These are phyloP conservation scores for Hyperopisus bebe DNA, from an alignment of 2,113 vertebrate genomes.

Conservation along the genomic window DNA sequence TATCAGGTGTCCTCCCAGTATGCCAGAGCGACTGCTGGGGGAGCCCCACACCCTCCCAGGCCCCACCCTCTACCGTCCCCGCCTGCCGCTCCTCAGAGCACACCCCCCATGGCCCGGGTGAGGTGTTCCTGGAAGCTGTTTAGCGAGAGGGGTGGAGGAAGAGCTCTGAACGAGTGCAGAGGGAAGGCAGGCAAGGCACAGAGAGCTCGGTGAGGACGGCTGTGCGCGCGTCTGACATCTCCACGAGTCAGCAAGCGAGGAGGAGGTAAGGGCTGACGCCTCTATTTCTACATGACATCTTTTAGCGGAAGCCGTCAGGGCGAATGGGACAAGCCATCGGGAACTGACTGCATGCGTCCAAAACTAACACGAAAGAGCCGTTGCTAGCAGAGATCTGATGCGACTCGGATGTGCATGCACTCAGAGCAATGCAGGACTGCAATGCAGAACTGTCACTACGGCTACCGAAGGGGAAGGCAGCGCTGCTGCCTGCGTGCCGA, in stretches of 20 bases:
- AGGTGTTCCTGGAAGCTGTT: not conserved
- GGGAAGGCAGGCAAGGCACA: not conserved
- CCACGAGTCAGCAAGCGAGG: not conserved
- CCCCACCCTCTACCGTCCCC: not conserved
- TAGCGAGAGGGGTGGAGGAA: not conserved
- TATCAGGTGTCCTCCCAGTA: not conserved
- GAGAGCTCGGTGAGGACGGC: not conserved
- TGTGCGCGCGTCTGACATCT: not conserved
- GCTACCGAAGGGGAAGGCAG: not conserved
- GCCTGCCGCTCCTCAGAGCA: not conserved
- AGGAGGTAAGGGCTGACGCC: not conserved
- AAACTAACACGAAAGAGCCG: not conserved
- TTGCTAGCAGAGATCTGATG: not conserved
- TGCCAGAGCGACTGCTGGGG: not conserved
- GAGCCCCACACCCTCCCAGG: not conserved
- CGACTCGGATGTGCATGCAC: not conserved
- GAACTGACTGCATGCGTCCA: not conserved
- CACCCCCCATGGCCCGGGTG: not conserved
- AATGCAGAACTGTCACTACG: not conserved
- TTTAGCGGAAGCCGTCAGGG: not conserved
- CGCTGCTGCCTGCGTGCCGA: not conserved
- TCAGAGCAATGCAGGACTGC: not conserved
- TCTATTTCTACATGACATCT: not conserved
- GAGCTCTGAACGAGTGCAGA: not conserved
- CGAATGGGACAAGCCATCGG: not conserved